These are phyloP conservation scores for Gnatocerus cornutus DNA, from an alignment of 2,888 invertebrate genomes.

Conservation along the genomic window DNA sequence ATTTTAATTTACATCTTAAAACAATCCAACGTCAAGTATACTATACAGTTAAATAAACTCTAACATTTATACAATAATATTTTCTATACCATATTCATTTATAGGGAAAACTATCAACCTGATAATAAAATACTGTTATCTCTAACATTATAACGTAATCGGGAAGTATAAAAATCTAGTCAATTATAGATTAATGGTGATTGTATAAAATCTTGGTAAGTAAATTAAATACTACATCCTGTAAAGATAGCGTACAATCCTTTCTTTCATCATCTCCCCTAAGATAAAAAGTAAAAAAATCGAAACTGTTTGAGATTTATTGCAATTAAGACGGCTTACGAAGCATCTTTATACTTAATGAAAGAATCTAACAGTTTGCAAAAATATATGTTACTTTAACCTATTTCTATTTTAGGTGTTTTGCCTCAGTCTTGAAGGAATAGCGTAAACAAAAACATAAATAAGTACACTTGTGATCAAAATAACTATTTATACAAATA, in stretches of 20 bases:
- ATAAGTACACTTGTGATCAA: constrained; percentile 48
- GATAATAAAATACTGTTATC: constrained; percentile 3
- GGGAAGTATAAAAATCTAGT: constrained; percentile 33
- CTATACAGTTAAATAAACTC: constrained; percentile 73
- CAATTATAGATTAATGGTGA: background rate
- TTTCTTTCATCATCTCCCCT: background rate
- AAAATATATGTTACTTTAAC: constrained; percentile 45
- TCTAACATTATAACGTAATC: constrained; percentile 7
- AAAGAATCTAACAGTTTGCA: constrained; percentile 34
- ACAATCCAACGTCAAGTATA: constrained; percentile 38
- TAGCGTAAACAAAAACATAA: constrained; percentile 30
- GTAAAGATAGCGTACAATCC: background rate
- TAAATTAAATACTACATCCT: background rate
- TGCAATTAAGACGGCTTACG: constrained; percentile 14
- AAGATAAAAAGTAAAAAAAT: background rate
- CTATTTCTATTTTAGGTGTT: constrained; percentile 48
- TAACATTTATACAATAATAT: constrained; percentile 70
- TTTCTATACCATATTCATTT: constrained; percentile 16
- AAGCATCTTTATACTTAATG: constrained; percentile 21
- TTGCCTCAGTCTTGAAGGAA: constrained; percentile 52
- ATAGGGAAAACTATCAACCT: background rate
- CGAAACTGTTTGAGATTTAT: background rate
- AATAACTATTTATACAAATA: constrained; percentile 27
- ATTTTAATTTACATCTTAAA: constrained; percentile 36
- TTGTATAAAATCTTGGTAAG: no score